These are phyloP conservation scores for Elysia chlorotica DNA, from an alignment of 1,140 invertebrate species.

Conservation along the genomic window DNA sequence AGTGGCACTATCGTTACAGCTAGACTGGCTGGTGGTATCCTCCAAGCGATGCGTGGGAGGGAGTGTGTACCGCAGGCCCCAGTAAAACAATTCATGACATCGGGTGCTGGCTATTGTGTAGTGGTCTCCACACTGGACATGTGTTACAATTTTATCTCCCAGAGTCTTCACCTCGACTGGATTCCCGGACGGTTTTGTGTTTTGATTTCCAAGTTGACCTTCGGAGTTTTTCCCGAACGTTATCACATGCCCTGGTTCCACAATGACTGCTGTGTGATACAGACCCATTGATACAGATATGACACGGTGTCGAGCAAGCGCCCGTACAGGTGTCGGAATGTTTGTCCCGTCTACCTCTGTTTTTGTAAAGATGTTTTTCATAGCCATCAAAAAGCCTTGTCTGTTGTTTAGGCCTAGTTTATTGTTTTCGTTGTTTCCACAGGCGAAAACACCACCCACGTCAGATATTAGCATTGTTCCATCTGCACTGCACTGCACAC, in stretches of 20 bases:
- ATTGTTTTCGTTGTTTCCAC: conserved; percentile 74
- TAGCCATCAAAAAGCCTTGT: conserved; percentile 64
- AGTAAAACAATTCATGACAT: conserved; percentile 74
- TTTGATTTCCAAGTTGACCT: conserved; percentile 68
- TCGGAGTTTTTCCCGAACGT: conserved; percentile 72
- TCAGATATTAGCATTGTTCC: conserved; percentile 72
- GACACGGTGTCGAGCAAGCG: conserved; percentile 61
- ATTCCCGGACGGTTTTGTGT: conserved; percentile 55
- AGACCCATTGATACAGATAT: conserved; percentile 67
- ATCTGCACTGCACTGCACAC: conserved; percentile 71
- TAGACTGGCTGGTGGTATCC: conserved; percentile 48
- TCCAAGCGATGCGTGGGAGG: conserved; percentile 37
- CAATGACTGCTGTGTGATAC: conserved; percentile 69
- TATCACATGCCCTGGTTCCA: conserved; percentile 72
- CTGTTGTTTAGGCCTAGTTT: conserved; percentile 72
- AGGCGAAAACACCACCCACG: conserved; percentile 70
- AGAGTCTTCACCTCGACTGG: conserved; percentile 68
- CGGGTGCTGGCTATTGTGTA: conserved; percentile 71
- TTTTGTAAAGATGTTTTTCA: conserved; percentile 63
- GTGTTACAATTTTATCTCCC: conserved; percentile 65
- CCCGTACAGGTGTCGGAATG: conserved; percentile 61
- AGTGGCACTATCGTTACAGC: conserved; percentile 48
- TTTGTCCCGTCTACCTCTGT: conserved; percentile 64
- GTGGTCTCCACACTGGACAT: conserved; percentile 70
- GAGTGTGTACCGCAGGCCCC: conserved; percentile 68